Percentiles rank a stretch among this genome's conserved stretches.
Conservation (phyloP, 2,113 vertebrate genomes). For the Heptranchias perlo region DNA sequence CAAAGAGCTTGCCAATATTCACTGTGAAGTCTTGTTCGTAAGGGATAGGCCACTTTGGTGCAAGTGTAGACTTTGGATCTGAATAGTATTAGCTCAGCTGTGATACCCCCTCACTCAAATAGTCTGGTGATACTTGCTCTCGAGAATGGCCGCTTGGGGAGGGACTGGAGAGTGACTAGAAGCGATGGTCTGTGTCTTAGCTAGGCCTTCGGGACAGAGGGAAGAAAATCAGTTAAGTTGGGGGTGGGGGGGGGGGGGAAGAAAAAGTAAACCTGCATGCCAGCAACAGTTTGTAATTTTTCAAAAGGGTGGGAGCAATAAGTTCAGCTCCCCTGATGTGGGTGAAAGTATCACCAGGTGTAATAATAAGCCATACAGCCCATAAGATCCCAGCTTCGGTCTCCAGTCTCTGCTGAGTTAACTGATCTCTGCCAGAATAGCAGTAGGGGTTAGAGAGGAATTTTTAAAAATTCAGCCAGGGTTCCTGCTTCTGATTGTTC, state of each 20-base stretch:
- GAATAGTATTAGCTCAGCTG: background rate
- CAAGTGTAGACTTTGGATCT: background rate
- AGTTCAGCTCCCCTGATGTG: background rate
- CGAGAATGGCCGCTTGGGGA: background rate
- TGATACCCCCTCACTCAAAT: background rate
- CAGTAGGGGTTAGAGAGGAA: background rate
- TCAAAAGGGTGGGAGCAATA: background rate
- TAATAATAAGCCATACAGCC: background rate
- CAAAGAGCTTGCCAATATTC: background rate
- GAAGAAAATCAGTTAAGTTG: background rate
- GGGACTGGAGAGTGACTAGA: too few relatives aligned
- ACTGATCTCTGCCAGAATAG: background rate
- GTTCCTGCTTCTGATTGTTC: background rate
- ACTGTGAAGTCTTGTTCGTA: background rate
- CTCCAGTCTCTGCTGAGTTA: background rate
- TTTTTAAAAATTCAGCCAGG: background rate
- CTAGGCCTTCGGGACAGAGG: background rate
- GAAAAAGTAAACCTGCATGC: background rate
- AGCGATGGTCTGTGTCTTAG: background rate
- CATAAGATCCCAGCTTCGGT: background rate
- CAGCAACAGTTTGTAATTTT: background rate
- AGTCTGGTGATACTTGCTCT: background rate
- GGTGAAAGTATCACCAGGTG: background rate
- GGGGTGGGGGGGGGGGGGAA: too few relatives aligned
- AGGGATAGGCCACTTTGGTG: background rate